Evolutionary conservation across 2,888 invertebrate genomes (phyloP).

Genomic region (Smittia aterrima): DNA sequence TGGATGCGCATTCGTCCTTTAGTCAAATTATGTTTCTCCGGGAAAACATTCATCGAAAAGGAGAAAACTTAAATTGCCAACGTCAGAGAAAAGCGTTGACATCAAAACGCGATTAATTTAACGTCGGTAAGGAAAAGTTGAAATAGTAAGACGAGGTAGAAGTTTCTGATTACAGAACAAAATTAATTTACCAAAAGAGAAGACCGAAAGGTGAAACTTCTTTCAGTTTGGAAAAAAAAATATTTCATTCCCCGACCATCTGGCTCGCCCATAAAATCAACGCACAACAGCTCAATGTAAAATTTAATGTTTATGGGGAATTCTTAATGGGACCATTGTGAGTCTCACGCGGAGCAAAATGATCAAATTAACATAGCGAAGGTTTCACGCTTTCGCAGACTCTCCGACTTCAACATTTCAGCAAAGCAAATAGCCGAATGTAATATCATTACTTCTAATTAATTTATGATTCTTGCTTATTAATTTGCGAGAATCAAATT

Average conservation of each 20-base stretch:
- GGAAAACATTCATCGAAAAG: background rate
- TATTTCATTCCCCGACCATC: background rate
- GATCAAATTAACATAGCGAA: background rate
- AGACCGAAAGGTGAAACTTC: background rate
- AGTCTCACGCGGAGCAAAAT: background rate
- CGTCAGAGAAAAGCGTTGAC: background rate
- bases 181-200: background rate
- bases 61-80: background rate
- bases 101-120: background rate
- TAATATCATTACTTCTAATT: background rate
- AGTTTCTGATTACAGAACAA: background rate
- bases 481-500: background rate
- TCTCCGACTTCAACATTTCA: background rate
- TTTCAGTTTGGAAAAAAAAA: background rate
- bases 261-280: background rate
- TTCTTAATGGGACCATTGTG: background rate
- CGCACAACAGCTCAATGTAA: background rate
- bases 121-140: background rate
- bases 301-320: background rate
- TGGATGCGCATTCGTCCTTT: too few species aligned
- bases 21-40: background rate
- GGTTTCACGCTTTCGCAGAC: background rate
- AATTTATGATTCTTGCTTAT: background rate
- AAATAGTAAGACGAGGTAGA: background rate
- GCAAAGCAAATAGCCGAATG: background rate